phyloP scores from a whole-genome alignment of 37 sponge, comb jelly and placozoan species.

The Hormiphora californensis region DNA sequence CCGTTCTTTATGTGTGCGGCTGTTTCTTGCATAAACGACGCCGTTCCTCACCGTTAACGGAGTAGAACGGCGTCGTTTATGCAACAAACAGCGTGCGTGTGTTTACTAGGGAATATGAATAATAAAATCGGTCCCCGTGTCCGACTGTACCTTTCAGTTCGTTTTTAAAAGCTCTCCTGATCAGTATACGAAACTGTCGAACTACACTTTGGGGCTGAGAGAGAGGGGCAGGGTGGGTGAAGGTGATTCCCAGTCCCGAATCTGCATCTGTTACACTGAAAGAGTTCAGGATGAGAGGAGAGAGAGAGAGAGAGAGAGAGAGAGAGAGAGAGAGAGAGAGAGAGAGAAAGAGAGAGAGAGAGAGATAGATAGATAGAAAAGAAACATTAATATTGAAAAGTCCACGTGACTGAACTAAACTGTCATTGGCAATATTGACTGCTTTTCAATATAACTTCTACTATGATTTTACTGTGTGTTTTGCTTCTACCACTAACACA shows the following conservation, averaged over 20 bases:
- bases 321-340: not conserved
- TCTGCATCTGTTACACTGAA: conserved; percentile 6
- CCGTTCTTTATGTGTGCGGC: no score
- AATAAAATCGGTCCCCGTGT: no score
- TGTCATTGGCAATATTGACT: no score
- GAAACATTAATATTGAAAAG: not conserved
- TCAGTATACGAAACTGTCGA: conserved; percentile 3
- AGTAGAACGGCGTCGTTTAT: no score
- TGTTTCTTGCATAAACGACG: no score
- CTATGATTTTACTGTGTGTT: not conserved
- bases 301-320: not conserved
- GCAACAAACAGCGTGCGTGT: no score
- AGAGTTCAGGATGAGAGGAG: not conserved
- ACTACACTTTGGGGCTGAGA: not conserved
- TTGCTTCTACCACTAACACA: not conserved
- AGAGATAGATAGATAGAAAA: not conserved
- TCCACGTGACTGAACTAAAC: not conserved
- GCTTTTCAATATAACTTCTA: not conserved
- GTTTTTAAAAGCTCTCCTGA: conserved; percentile 31
- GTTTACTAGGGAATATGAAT: no score
- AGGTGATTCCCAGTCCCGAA: conserved; percentile 40
- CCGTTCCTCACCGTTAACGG: no score
- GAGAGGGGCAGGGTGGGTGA: not conserved
- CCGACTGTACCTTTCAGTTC: conserved; percentile 30
- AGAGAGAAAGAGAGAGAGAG: not conserved